phyloP scores from a whole-genome alignment of 2,797 vertebrate genomes.

The Coregonus sp. region DNA sequence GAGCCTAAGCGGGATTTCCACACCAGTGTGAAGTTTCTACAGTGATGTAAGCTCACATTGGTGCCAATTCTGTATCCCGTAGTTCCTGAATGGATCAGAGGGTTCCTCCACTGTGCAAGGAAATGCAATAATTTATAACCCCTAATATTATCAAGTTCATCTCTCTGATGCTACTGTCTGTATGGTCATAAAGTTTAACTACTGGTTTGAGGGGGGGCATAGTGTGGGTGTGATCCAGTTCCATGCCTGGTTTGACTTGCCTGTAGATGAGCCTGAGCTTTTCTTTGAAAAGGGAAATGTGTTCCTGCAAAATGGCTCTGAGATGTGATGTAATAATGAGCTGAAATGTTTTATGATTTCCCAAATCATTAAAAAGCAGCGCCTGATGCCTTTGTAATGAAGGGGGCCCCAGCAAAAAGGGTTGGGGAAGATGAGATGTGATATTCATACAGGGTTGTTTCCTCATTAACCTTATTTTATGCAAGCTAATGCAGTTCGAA shows the following conservation, averaged over 20 bases:
- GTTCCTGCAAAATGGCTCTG: background rate
- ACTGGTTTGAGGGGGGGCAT: slow-evolving; percentile 11
- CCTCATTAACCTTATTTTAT: slow-evolving; percentile 80
- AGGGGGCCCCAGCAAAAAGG: slow-evolving; percentile 42
- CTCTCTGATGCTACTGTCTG: slow-evolving; percentile 16
- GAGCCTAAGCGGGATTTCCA: background rate
- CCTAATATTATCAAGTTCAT: slow-evolving; percentile 12
- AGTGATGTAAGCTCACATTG: background rate
- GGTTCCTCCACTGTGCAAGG: too few species aligned
- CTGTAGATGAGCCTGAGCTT: slow-evolving; percentile 42
- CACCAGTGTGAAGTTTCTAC: background rate
- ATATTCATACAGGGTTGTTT: slow-evolving; percentile 68
- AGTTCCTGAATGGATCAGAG: background rate
- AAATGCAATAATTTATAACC: background rate
- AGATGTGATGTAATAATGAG: slow-evolving; percentile 48
- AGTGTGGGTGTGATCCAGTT: slow-evolving; percentile 10
- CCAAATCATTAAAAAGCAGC: too few species aligned
- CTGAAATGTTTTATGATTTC: slow-evolving; percentile 57
- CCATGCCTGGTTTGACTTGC: slow-evolving; percentile 10
- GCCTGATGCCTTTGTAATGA: slow-evolving; percentile 65
- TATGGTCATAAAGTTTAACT: slow-evolving; percentile 18
- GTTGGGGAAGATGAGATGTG: slow-evolving; percentile 47
- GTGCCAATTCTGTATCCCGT: background rate
- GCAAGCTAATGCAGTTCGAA: slow-evolving; percentile 68
- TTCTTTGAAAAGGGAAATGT: slow-evolving; percentile 51